Conservation (phyloP, 2,888 invertebrate species). For the Mythimna lalbum region DNA sequence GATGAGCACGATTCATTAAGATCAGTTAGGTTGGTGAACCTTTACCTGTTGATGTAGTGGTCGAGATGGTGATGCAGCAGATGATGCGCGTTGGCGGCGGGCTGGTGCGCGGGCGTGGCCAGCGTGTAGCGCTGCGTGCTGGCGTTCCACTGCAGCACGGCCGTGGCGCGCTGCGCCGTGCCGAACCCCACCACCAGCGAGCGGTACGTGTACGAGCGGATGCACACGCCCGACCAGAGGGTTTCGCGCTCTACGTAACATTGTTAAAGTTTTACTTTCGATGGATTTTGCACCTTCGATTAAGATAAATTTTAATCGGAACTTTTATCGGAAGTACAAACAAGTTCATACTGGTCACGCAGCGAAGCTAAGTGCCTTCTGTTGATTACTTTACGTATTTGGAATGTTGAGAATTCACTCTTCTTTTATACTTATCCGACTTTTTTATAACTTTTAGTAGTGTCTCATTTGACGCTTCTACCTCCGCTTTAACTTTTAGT, state of each 20-base stretch:
- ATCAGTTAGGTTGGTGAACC: no score
- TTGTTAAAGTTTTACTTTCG: background rate
- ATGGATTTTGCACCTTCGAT: background rate
- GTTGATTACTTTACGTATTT: no score
- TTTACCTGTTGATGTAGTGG: slow-evolving; percentile 95
- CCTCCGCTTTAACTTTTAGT: no score
- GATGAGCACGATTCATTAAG: no score
- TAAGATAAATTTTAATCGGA: no score
- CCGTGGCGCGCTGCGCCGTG: slow-evolving; percentile 95
- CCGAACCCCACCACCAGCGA: slow-evolving; percentile 97
- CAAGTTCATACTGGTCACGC: no score
- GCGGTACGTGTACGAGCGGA: slow-evolving; percentile 98
- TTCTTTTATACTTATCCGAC: no score
- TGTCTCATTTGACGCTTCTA: no score
- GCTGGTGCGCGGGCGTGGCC: slow-evolving; percentile 94
- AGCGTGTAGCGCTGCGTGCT: slow-evolving; percentile 94
- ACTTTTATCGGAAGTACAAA: no score
- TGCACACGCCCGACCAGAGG: slow-evolving; percentile 91
- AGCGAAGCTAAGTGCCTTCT: no score
- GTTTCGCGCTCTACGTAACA: slow-evolving; percentile 89
- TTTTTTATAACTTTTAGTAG: no score
- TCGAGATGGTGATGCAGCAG: slow-evolving; percentile 97
- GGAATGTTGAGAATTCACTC: no score
- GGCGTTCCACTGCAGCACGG: slow-evolving; percentile 95
- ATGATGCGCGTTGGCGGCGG: slow-evolving; percentile 97